Conservation (phyloP, 2,888 invertebrate genomes). For the Eueremaeus valkanovi region DNA sequence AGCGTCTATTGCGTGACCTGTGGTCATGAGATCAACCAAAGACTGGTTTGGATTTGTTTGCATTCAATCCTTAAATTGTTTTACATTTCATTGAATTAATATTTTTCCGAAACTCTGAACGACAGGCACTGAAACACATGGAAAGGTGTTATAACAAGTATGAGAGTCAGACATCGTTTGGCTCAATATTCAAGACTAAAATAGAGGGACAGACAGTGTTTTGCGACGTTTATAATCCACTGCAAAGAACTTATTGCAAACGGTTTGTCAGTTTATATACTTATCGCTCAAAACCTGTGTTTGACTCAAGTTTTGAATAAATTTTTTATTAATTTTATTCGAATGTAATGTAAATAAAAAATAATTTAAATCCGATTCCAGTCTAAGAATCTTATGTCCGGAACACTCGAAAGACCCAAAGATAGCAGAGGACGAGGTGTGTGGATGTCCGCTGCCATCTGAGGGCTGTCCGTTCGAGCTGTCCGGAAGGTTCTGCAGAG, state of each 20-base stretch:
- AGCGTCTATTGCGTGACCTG: constrained; percentile 90
- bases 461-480: constrained; percentile 68
- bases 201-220: constrained; percentile 96
- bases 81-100: neutral
- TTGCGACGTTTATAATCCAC: constrained; percentile 89
- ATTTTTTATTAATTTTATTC: no score
- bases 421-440: constrained; percentile 61
- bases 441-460: constrained; percentile 83
- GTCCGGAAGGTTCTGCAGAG: constrained; percentile 79
- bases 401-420: constrained; percentile 75
- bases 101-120: constrained; percentile 57
- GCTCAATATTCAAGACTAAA: constrained; percentile 85
- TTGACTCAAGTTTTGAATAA: no score
- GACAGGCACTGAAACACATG: constrained; percentile 85
- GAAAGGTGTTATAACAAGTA: constrained; percentile 97
- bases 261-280: constrained; percentile 53
- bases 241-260: constrained; percentile 89
- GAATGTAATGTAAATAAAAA: no score
- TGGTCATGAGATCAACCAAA: constrained; percentile 88
- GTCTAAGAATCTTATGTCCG: constrained; percentile 85
- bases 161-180: constrained; percentile 94
- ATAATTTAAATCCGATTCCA: neutral
- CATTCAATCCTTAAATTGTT: no score
- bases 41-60: constrained; percentile 53
- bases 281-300: neutral